phyloP scores from a whole-genome alignment of 2,797 vertebrate species.

The Chlorospingus semifuscus region DNA sequence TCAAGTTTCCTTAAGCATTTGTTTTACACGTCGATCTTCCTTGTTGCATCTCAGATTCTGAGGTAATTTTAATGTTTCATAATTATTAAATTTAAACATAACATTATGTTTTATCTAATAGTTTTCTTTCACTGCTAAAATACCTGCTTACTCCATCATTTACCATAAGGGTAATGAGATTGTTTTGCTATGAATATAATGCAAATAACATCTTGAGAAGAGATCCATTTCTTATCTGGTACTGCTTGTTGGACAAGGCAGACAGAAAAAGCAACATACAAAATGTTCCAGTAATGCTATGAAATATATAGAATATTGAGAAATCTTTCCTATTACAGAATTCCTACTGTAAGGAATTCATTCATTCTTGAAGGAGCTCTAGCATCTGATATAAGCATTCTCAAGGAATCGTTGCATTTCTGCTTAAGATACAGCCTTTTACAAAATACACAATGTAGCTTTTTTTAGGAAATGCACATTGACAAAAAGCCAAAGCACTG shows the following conservation, averaged over 20 bases:
- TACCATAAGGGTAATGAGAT: not conserved
- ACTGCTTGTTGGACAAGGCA: slow-evolving; percentile 20
- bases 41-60: not conserved
- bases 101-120: slow-evolving; percentile 24
- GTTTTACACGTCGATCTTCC: not conserved
- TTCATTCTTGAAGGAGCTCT: slow-evolving; percentile 57
- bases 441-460: not conserved
- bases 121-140: slow-evolving; percentile 43
- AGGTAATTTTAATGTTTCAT: slow-evolving; percentile 15
- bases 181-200: slow-evolving; percentile 27
- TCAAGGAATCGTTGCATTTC: slow-evolving; percentile 29
- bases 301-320: slow-evolving; percentile 51
- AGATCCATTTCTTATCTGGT: not conserved
- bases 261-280: slow-evolving; percentile 39
- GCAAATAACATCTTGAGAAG: slow-evolving; percentile 31
- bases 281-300: slow-evolving; percentile 31
- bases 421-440: slow-evolving; percentile 10
- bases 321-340: slow-evolving; percentile 50
- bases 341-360: slow-evolving; percentile 56
- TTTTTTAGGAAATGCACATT: not conserved
- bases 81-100: slow-evolving; percentile 37
- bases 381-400: slow-evolving; percentile 44
- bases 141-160: not conserved
- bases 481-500: slow-evolving; percentile 34
- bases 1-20: slow-evolving; percentile 24